These are phyloP conservation scores for Yponomeuta sedellus DNA, from an alignment of 2,888 invertebrate genomes.

Conservation along the genomic window DNA sequence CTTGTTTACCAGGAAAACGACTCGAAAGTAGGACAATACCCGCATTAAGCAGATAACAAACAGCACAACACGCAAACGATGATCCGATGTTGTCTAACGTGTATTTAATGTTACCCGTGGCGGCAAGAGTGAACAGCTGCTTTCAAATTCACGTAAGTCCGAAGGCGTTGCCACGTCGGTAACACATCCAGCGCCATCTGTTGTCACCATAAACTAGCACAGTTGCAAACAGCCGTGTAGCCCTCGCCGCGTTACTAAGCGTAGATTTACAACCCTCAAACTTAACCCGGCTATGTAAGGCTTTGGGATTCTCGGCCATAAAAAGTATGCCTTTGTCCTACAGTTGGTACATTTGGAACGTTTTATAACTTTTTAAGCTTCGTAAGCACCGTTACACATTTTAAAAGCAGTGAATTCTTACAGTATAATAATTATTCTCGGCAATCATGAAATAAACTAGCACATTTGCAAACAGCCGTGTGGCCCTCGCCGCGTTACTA, in stretches of 20 bases:
- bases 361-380: no score
- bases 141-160: constrained; percentile 1
- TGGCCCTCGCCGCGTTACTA: background rate
- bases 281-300: no score
- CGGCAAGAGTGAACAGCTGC: background rate
- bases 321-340: no score
- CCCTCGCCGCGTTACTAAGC: no score
- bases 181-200: constrained; percentile 37
- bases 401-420: constrained; percentile 32
- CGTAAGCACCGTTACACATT: no score
- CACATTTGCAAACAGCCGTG: background rate
- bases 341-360: no score
- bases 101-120: background rate
- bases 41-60: background rate
- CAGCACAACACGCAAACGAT: background rate
- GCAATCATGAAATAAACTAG: no score
- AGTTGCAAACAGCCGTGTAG: background rate
- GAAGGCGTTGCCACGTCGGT: constrained; percentile 4
- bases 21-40: background rate
- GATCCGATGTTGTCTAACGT: constrained; percentile 2
- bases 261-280: no score
- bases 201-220: constrained; percentile 43
- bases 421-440: no score
- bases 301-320: no score
- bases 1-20: background rate